Base-by-base conservation (phyloP, 2,888 invertebrate species). In the Pristionchus mayeri region DNA sequence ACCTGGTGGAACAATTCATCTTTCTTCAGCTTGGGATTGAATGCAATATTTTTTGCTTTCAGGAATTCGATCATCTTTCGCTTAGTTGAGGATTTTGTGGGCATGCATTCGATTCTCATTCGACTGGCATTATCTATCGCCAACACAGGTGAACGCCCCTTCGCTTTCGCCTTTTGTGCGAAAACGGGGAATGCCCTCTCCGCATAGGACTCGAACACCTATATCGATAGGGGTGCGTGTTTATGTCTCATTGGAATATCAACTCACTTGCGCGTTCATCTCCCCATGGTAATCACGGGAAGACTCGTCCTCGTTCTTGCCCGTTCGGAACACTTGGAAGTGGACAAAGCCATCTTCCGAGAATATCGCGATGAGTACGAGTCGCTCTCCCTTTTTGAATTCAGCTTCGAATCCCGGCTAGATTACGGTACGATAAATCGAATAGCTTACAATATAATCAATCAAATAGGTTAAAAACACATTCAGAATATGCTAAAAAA, bases 211-310 rank as follows among this genome's bases (percentile, higher is more conserved):
- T 63, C 63, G 63, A 63, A 63, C 24, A 63, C 63, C 63, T n/a
- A n/a, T 63, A 7, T 30, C 21, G n/a, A 21, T 54, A 21, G 54
- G n/a, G 54, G 6, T 13, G 21, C 9, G 4, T 54, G n/a, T 48
- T 6, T 54, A 54, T 54, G 54, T 54, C 54, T 75, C n/a, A 75
- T n/a, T 30, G 7, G 16, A 6, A 18, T 6, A 44, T 75, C 40
- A 37, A 75, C 40, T 44, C 40, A 37, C 40, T n/a, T n/a, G 75
- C 40, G 75, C 7, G n/a, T n/a, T n/a, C n/a, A n/a, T n/a, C n/a
- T n/a, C n/a, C n/a, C n/a, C n/a, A n/a, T n/a, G n/a, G n/a, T 75
- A 75, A n/a, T 75, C 75, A 63, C 63, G 63, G 63, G 30, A 27
- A 13, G 40, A 37, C 18, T n/a, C 37, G 44, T 75, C 44, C 40